Evolutionary conservation across 2,113 vertebrate species (phyloP).

Genomic region (Chamaetylas fuelleborni): DNA sequence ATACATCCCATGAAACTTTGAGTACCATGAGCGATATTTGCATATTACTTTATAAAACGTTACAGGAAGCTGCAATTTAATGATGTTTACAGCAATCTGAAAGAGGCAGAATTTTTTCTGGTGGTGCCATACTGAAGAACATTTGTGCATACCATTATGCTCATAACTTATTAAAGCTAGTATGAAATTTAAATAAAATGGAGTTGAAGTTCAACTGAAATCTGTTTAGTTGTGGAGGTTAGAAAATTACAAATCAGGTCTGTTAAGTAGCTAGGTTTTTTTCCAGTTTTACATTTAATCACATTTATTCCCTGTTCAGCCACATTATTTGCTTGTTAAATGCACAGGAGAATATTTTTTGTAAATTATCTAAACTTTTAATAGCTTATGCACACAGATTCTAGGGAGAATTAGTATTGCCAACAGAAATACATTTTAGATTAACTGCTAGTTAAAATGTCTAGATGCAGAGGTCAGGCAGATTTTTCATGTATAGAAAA

Average conservation of each 20-base stretch:
- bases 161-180: slow-evolving; percentile 72
- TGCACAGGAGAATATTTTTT: slow-evolving; percentile 16
- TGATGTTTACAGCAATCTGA: slow-evolving; percentile 78
- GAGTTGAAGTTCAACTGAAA: slow-evolving; percentile 33
- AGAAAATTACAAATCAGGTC: slow-evolving; percentile 35
- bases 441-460: neutral
- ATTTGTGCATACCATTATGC: slow-evolving; percentile 55
- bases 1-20: neutral
- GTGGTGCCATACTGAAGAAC: slow-evolving; percentile 53
- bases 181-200: slow-evolving; percentile 67
- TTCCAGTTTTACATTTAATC: neutral
- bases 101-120: slow-evolving; percentile 47
- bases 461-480: neutral
- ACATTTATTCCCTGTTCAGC: slow-evolving; percentile 24
- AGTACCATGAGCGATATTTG: slow-evolving; percentile 56
- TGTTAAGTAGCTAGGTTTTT: neutral
- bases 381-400: neutral
- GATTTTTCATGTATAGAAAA: neutral
- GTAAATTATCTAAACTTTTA: neutral
- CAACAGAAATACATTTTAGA: neutral
- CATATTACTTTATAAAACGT: slow-evolving; percentile 79
- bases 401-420: neutral
- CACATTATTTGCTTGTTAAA: slow-evolving; percentile 49
- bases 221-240: slow-evolving; percentile 41
- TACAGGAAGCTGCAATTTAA: slow-evolving; percentile 76